These are phyloP conservation scores for Eolophus roseicapilla DNA, from an alignment of 2,113 vertebrate genomes.

Conservation along the genomic window DNA sequence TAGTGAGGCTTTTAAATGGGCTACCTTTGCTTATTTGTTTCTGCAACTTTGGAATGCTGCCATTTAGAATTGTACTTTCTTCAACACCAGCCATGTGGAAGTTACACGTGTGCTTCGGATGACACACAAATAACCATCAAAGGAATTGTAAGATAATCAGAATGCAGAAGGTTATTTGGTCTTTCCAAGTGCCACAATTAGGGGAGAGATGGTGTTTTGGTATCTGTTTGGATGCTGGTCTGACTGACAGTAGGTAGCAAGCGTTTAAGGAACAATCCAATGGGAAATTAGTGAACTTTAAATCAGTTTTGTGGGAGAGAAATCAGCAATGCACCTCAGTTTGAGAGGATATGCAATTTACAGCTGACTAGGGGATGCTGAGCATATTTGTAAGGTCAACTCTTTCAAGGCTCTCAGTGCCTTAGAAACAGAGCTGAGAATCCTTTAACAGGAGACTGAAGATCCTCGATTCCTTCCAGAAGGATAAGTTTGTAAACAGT, in stretches of 20 bases:
- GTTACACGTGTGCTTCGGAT: neutral
- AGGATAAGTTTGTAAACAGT: neutral
- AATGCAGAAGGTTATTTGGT: constrained; percentile 10
- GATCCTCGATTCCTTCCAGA: neutral
- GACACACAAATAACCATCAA: constrained; percentile 4
- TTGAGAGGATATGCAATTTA: neutral
- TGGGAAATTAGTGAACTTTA: constrained; percentile 19
- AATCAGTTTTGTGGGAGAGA: neutral
- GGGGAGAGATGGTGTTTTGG: neutral
- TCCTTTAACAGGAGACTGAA: neutral
- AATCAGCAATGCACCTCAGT: neutral
- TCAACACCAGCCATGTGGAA: neutral
- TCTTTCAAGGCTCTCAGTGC: neutral
- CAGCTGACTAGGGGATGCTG: neutral
- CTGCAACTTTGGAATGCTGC: neutral
- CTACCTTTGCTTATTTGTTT: neutral
- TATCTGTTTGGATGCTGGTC: constrained; percentile 19
- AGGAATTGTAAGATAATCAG: constrained; percentile 15
- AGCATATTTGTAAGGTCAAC: neutral
- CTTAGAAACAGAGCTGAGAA: neutral
- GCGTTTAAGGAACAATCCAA: neutral
- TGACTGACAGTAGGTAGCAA: constrained; percentile 22
- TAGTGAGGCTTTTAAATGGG: neutral
- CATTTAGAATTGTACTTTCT: neutral
- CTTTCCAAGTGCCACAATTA: neutral